Base-by-base conservation (phyloP, 92 coral and sea anemone genomes). In the Palythoa grandiflora region DNA sequence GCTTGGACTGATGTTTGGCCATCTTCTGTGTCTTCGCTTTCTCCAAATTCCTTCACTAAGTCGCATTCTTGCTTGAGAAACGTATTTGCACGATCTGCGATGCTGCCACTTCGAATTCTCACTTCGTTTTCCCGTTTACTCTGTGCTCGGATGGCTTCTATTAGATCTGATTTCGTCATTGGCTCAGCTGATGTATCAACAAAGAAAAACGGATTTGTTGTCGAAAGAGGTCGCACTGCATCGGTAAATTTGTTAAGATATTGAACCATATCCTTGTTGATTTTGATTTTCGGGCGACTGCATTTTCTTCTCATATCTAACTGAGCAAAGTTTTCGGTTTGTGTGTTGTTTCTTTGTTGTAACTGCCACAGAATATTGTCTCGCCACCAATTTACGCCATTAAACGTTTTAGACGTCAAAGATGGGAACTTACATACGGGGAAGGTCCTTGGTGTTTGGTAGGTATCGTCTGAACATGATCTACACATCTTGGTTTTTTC, bases 311-410 rank as follows among this genome's bases (percentile, higher is more conserved):
- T 91, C 9, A 68, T 75, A 35, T 89, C 88, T 36, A 95, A 91
- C 51, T 95, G 94, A 40, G 68, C 73, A 70, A 95, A 95, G 52
- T 91, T 90, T 40, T 89, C 86, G 8, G 98, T 91, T 40, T 95
- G 93, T 9, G 92, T 76, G n/a, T 87, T 86, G 50, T 95, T 95
- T 60, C 98, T 85, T 63, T 95, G 93, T 21, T 87, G 90, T 4
- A 95, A 68, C 19, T 95, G 96, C 96, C 96, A 93, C 15, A 84
- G 60, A 19, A 95, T 89, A 55, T 95, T 93, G 21, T 95, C 96
- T 66, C 93, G 84, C 98, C 98, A 95, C 98, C 98, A 91, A 36
- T 37, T 88, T 17, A 66, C 92, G 12, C 92, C 94, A 65, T 53
- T 55, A 51, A 81, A 81, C 3, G 86, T 65, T 81, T 81, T 68